Evolutionary conservation across 2,888 invertebrate species (phyloP).

Genomic region (Phortica okadai): DNA sequence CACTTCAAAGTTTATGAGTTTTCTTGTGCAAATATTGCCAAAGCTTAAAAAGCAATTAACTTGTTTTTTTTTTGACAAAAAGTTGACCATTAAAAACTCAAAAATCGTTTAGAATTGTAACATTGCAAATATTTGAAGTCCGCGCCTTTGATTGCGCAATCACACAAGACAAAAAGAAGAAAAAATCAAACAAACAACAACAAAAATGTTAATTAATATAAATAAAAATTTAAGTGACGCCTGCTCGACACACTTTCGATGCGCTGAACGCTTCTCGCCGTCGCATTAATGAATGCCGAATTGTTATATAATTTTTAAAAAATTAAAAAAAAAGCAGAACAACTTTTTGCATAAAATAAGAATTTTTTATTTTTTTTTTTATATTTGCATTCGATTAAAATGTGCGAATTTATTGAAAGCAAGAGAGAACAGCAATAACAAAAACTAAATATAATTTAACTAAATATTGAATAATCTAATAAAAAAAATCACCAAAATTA

Average conservation of each 20-base stretch:
- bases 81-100: conserved; percentile 15
- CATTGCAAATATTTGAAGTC: conserved; percentile 20
- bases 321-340: conserved; percentile 18
- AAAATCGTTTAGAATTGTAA: conserved; percentile 57
- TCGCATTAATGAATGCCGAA: not conserved
- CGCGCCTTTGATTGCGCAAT: conserved; percentile 4
- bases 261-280: not conserved
- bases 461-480: not conserved
- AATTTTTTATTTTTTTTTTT: not conserved
- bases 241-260: too few species aligned
- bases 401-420: not conserved
- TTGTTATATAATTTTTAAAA: not conserved
- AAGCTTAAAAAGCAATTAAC: conserved; percentile 63
- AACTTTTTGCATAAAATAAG: not conserved
- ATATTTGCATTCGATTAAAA: conserved; percentile 1
- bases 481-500: conserved; percentile 38
- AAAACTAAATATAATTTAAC: not conserved
- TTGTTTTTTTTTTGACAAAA: conserved; percentile 44
- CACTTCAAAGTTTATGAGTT: conserved; percentile 35
- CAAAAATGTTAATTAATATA: not conserved
- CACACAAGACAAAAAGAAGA: not conserved
- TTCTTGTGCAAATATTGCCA: conserved; percentile 55
- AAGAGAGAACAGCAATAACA: not conserved
- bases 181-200: conserved; percentile 23
- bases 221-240: too few species aligned